Conservation (phyloP, 2,113 vertebrate species). For the Muscicapa adusta region DNA sequence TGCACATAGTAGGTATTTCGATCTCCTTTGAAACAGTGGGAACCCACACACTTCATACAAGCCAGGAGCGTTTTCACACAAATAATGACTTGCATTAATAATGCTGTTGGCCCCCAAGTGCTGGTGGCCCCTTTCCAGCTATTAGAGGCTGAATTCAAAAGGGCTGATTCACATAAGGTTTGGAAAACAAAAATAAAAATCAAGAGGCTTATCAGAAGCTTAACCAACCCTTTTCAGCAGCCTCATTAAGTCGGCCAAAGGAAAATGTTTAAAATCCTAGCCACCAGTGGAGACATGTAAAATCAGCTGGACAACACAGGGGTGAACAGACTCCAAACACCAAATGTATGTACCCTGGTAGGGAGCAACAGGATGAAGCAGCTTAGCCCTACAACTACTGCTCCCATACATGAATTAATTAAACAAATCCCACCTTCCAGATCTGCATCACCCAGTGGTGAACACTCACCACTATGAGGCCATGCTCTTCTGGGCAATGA, state of each 20-base stretch:
- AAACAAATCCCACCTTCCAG: not conserved
- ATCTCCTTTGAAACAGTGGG: conserved; percentile 21
- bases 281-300: not conserved
- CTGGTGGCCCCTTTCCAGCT: conserved; percentile 44
- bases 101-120: conserved; percentile 3
- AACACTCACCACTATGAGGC: not conserved
- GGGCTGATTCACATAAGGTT: not conserved
- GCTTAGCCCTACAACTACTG: not conserved
- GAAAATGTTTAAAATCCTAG: not conserved
- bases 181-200: conserved; percentile 27
- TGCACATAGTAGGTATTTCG: conserved; percentile 8
- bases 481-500: not conserved
- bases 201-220: conserved; percentile 20
- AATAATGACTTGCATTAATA: conserved; percentile 55
- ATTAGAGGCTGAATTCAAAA: conserved; percentile 13
- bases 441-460: not conserved
- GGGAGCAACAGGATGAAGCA: not conserved
- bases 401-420: not conserved
- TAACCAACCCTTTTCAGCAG: not conserved
- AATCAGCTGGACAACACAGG: not conserved
- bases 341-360: not conserved
- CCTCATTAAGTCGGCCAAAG: not conserved
- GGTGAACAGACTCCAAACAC: not conserved
- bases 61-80: not conserved
- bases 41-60: not conserved